phyloP scores from a whole-genome alignment of 2,797 vertebrate genomes.

The Dicrostonyx torquatus region DNA sequence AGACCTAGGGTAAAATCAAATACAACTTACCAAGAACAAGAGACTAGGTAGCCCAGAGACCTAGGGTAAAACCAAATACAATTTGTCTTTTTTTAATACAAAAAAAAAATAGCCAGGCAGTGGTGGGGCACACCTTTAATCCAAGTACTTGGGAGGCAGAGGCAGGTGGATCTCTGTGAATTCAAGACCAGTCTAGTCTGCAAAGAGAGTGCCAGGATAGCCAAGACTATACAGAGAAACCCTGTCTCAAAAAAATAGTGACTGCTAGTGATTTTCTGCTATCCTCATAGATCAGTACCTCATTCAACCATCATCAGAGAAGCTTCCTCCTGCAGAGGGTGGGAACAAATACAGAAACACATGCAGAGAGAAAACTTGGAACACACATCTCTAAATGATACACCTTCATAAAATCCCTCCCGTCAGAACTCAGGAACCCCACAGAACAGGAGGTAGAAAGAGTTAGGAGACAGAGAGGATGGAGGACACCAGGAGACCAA shows the following conservation, averaged over 20 bases:
- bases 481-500: background rate
- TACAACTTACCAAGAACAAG: background rate
- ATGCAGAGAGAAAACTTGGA: background rate
- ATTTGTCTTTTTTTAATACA: background rate
- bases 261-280: background rate
- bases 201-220: background rate
- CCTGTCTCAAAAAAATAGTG: background rate
- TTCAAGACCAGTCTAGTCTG: background rate
- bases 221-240: background rate
- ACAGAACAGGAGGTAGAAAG: background rate
- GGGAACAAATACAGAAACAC: background rate
- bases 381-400: background rate
- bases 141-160: background rate
- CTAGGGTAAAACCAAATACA: background rate
- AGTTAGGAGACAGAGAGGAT: background rate
- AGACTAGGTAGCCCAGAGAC: background rate
- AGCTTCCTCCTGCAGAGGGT: background rate
- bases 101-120: background rate
- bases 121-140: background rate
- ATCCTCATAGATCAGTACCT: background rate
- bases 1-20: background rate
- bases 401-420: background rate
- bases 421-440: background rate
- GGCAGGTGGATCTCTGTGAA: background rate
- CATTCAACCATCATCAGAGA: background rate